Base-by-base conservation (phyloP, 2,888 invertebrate genomes). In the Cephus sareptanus region DNA sequence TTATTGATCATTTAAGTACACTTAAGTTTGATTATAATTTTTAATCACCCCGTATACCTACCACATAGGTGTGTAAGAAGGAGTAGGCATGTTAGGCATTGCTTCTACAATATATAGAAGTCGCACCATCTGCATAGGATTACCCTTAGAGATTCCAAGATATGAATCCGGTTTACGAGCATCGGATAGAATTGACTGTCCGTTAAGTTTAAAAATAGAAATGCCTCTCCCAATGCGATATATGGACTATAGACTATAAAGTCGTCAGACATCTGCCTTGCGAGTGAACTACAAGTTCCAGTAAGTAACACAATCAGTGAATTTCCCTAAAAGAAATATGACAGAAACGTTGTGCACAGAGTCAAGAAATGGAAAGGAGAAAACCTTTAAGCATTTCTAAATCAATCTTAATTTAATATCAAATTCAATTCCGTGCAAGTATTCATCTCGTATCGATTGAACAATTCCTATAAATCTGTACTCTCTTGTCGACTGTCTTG, bases 121-220 rank as follows among this genome's bases (percentile, higher is more conserved):
- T 56, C 23, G 56, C 56, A 56, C 56, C 56, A 56, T 56, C 56
- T 56, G 56, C 56, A 56, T 56, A 56, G 56, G 23, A 23, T 56
- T 83, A 82, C 82, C 83, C 85, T 81, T 79, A 79, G 81, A 85
- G 86, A 85, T 86, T 84, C 81, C 83, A 82, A 85, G 86, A 86
- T 85, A 86, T 80, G 81, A 83, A 84, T 86, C 86, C 85, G 85
- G 86, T 86, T 86, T 86, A 83, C 79, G 83, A 82, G 82, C 76
- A 76, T 73, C 73, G 79, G 37, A 82, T 81, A 82, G 83, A 83
- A 83, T 86, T 80, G 80, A 83, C 82, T 81, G 85, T 82, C 82
- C 76, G 80, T 37, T 71, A 71, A 71, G 79, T 75, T 80, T 82
- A 86, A 85, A 86, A 85, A 84, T 82, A 80, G 77, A 80, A 81